Percentiles rank a stretch among this genome's conserved stretches.
Conservation (phyloP, 2,797 vertebrate genomes). For the Sebastes cheni region DNA sequence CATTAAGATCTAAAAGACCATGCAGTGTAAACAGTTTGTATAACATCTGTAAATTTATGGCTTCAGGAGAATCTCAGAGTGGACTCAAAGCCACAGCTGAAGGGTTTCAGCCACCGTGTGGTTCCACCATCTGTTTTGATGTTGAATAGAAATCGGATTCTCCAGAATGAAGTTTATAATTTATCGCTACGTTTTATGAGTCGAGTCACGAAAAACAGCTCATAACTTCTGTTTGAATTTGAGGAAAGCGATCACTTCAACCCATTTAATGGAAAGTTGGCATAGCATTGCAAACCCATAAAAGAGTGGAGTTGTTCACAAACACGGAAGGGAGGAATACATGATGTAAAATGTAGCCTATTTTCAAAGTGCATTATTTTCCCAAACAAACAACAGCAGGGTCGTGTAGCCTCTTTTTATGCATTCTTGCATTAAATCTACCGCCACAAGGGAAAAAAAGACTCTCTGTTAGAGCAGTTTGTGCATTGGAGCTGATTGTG, state of each 20-base stretch:
- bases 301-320: slow-evolving; percentile 15
- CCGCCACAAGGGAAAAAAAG: background rate
- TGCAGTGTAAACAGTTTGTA: slow-evolving; percentile 65
- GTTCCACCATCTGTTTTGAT: slow-evolving; percentile 54
- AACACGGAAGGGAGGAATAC: background rate
- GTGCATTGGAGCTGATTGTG: slow-evolving; percentile 31
- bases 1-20: slow-evolving; percentile 42
- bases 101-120: slow-evolving; percentile 28
- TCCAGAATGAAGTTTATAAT: slow-evolving; percentile 45
- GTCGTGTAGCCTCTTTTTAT: slow-evolving; percentile 5
- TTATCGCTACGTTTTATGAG: slow-evolving; percentile 47
- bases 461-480: slow-evolving; percentile 16
- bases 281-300: background rate
- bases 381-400: slow-evolving; percentile 18
- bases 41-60: slow-evolving; percentile 66
- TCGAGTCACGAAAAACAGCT: slow-evolving; percentile 27
- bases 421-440: slow-evolving; percentile 34
- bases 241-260: slow-evolving; percentile 17
- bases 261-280: slow-evolving; percentile 26
- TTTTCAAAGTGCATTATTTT: slow-evolving; percentile 22
- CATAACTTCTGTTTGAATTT: slow-evolving; percentile 30
- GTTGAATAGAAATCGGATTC: slow-evolving; percentile 36
- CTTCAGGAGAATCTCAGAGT: slow-evolving; percentile 51
- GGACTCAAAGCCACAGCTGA: slow-evolving; percentile 51
- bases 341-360: slow-evolving; percentile 7